Conservation (phyloP, 2,797 vertebrate species). For the Meda fulgida region DNA sequence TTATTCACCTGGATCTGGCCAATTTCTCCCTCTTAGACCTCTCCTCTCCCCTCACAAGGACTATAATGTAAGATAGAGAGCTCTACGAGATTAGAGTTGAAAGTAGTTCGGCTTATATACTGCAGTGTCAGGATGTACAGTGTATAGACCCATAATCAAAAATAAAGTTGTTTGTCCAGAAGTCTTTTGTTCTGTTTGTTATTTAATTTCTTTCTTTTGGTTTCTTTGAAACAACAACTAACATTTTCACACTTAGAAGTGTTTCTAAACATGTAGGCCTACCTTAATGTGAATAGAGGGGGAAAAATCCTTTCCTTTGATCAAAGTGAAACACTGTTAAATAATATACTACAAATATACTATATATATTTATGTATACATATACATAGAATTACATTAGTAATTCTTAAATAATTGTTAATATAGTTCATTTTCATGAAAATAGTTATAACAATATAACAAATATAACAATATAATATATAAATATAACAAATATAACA, state of each 20-base stretch:
- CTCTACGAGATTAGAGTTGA: constrained; percentile 92
- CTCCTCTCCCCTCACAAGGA: constrained; percentile 79
- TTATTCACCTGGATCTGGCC: constrained; percentile 85
- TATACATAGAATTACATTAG: not conserved
- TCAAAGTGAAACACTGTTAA: not conserved
- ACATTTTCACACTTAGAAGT: not conserved
- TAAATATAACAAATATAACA: too few species aligned
- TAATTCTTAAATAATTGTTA: not conserved
- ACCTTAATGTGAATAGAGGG: not conserved
- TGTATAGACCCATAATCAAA: constrained; percentile 97
- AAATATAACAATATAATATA: too few species aligned
- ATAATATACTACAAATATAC: not conserved
- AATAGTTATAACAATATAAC: too few species aligned
- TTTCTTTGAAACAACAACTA: not conserved
- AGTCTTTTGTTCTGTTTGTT: constrained; percentile 59
- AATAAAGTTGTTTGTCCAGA: constrained; percentile 97
- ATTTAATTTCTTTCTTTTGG: not conserved
- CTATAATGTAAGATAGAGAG: constrained; percentile 92
- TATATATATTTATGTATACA: too few species aligned
- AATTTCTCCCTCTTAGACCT: constrained; percentile 75
- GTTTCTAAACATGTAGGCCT: constrained; percentile 7
- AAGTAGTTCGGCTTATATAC: constrained; percentile 95
- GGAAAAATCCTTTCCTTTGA: too few species aligned
- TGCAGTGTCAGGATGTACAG: constrained; percentile 98
- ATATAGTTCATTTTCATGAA: not conserved